Evolutionary conservation across 2,113 vertebrate species (phyloP), one percentile per base, ranked within the genome.

Genomic region (Melanocharis versteri): DNA sequence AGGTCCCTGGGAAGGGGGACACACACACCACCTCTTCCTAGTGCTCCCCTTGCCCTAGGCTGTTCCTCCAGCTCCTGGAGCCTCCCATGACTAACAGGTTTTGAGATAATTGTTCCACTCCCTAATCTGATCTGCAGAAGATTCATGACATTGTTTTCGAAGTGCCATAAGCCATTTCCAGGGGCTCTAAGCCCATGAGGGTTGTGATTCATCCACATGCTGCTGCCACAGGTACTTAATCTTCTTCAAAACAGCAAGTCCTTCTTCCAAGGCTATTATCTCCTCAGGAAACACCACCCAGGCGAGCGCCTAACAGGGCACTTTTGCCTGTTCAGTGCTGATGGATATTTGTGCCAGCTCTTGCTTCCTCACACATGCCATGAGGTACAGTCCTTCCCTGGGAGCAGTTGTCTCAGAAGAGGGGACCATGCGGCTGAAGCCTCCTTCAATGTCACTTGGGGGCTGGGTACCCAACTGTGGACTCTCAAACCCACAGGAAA

Each of bases 51-150:
- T 70, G 95, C 95, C 93, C 33, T 35, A 89, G 95, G 95, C 96
- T 96, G 95, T 95, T 95, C 76, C 64, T 95, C 69, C 91, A 93
- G 75, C 85, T 77, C 39, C 0, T 65, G 90, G 92, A 95, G 89
- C 96, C 95, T 97, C 95, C 95, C 95, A 94, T 93, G 96, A 95
- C 89, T 95, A 97, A 97, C 96, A 97, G 95, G 96, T 97, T 97
- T 97, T 93, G 83, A 96, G 93, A 87, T 95, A 95, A 96, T 97
- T 95, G 96, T 94, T 95, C 93, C 94, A 92, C 94, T 97, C 96
- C 96, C 83, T 96, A 95, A 97, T 95, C 93, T 92, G 83, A 70
- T 93, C 86, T 78, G 71, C 68, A 83, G 79, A 92, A 95, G 96
- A 95, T 95, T 95, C 92, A 95, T 80, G n/a, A 73, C 95, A 95